Evolutionary conservation across 2,113 vertebrate genomes (phyloP).

Genomic region (Cryptotis parvus): DNA sequence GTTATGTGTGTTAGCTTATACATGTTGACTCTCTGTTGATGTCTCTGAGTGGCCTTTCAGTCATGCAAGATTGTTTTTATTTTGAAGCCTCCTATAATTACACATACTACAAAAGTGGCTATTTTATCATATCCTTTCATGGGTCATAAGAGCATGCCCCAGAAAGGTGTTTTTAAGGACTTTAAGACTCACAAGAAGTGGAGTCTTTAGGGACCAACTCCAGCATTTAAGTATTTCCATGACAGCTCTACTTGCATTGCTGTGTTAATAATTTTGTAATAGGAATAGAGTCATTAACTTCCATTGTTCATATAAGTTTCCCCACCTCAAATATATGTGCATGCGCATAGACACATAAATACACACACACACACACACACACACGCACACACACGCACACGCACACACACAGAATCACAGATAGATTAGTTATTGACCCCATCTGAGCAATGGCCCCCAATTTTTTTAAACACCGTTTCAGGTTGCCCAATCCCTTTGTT

Average conservation of each 20-base stretch:
- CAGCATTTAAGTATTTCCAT: not conserved
- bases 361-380: too few relatives aligned
- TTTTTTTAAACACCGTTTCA: not conserved
- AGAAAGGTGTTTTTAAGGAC: not conserved
- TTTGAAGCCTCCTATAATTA: not conserved
- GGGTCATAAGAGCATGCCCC: not conserved
- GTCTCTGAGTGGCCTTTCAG: not conserved
- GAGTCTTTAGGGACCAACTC: not conserved
- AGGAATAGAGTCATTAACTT: not conserved
- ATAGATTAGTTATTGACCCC: not conserved
- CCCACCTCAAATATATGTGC: too few relatives aligned
- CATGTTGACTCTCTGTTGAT: not conserved
- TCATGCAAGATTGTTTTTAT: conserved; percentile 23
- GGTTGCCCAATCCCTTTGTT: not conserved
- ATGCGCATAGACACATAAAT: not conserved
- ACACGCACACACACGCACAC: too few relatives aligned
- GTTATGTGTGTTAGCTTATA: not conserved
- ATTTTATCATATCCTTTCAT: not conserved
- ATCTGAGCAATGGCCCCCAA: not conserved
- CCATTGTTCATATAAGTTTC: not conserved
- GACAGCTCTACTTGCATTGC: not conserved
- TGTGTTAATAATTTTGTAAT: not conserved
- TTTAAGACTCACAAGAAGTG: too few relatives aligned
- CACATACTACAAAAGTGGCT: not conserved
- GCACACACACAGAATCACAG: too few relatives aligned